Conservation (phyloP, 2,113 vertebrate species). For the Melierax canorus region DNA sequence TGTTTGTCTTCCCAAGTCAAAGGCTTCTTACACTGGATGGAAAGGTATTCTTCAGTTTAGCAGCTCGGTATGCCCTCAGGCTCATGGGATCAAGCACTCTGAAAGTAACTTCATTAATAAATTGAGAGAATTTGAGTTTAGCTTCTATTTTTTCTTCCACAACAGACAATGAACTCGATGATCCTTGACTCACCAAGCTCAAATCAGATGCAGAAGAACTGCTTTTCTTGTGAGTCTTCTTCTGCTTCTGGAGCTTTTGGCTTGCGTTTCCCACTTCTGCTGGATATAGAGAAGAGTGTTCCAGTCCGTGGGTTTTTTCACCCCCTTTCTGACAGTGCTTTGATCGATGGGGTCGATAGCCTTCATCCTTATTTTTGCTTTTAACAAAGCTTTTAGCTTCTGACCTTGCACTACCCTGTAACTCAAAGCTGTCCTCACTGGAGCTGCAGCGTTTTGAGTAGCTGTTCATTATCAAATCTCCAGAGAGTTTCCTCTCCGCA, state of each 20-base stretch:
- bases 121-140: conserved; percentile 87
- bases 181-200: conserved; percentile 56
- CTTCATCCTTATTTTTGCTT: conserved; percentile 53
- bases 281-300: not conserved
- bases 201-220: conserved; percentile 45
- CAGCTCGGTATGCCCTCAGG: conserved; percentile 66
- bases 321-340: conserved; percentile 47
- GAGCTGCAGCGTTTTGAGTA: conserved; percentile 66
- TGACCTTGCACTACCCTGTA: conserved; percentile 69
- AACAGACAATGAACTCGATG: conserved; percentile 44
- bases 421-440: conserved; percentile 76
- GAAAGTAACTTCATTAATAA: conserved; percentile 87
- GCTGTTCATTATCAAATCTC: conserved; percentile 18
- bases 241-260: conserved; percentile 19
- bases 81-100: conserved; percentile 80
- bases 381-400: conserved; percentile 67
- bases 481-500: not conserved
- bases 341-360: conserved; percentile 34
- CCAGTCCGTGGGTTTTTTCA: not conserved
- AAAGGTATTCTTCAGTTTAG: conserved; percentile 51
- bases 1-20: too few species aligned
- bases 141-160: conserved; percentile 73
- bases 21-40: conserved; percentile 34
- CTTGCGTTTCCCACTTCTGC: not conserved
- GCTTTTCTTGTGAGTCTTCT: conserved; percentile 4